Percentiles rank a stretch among this genome's conserved stretches.
Evolutionary conservation across 1,140 invertebrate genomes (phyloP).

Genomic region (Varroa destructor): DNA sequence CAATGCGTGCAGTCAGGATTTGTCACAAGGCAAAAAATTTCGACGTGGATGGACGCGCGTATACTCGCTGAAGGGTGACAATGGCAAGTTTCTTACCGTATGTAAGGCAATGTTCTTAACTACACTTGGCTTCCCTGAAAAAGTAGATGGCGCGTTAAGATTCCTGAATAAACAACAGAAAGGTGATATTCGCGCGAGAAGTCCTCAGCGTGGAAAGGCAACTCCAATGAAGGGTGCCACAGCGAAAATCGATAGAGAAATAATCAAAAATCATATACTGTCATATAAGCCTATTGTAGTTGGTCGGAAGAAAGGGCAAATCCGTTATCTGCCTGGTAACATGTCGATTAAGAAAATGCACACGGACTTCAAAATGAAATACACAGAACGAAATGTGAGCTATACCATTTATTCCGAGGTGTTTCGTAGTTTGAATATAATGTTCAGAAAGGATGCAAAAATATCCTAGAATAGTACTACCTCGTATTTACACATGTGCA

Average conservation of each 20-base stretch:
- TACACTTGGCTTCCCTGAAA: conserved; percentile 22
- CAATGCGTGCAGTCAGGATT: neutral
- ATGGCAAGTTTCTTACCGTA: conserved; percentile 13
- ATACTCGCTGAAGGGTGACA: conserved; percentile 12
- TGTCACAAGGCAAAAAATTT: neutral
- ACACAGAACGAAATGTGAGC: conserved; percentile 22
- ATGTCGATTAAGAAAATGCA: conserved; percentile 22
- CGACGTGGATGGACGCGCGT: conserved; percentile 14
- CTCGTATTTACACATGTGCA: too few species aligned
- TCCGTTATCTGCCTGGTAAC: neutral
- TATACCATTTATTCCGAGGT: conserved; percentile 25
- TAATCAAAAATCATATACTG: conserved; percentile 12
- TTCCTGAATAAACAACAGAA: conserved; percentile 26
- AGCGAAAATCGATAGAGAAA: conserved; percentile 20
- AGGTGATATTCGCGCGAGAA: conserved; percentile 11
- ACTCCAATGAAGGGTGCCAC: conserved; percentile 25
- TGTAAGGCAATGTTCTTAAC: conserved; percentile 24
- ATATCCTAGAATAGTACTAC: neutral
- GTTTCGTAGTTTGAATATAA: conserved; percentile 8
- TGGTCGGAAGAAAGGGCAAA: conserved; percentile 22
- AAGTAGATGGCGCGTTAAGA: conserved; percentile 3
- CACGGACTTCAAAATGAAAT: conserved; percentile 5
- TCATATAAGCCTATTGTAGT: conserved; percentile 11
- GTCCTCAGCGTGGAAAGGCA: conserved; percentile 12
- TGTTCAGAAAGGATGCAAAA: neutral